Evolutionary conservation across 1,140 invertebrate species (phyloP).

Genomic region (Drosophila takahashii): DNA sequence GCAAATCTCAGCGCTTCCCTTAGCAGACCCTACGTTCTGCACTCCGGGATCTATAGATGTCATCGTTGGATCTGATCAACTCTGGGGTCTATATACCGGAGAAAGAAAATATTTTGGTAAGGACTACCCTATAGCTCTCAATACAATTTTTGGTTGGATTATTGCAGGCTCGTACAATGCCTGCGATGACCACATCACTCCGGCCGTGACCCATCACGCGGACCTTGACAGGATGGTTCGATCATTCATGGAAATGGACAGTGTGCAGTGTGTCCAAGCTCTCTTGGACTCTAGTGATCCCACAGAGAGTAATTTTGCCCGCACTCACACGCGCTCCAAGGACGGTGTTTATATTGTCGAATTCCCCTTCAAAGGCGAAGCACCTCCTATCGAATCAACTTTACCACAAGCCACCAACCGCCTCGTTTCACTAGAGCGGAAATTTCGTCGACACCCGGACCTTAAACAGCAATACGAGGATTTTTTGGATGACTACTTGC

Average conservation of each 20-base stretch:
- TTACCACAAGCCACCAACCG: not conserved
- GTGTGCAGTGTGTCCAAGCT: not conserved
- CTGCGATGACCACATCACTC: too few relatives aligned
- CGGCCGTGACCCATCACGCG: not conserved
- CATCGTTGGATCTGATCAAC: not conserved
- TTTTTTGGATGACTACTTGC: too few relatives aligned
- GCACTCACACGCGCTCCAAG: not conserved
- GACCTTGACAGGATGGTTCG: not conserved
- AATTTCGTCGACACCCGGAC: not conserved
- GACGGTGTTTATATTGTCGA: not conserved
- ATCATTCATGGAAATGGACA: not conserved
- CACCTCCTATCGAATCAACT: not conserved
- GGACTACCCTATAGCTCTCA: too few relatives aligned
- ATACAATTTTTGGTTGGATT: not conserved
- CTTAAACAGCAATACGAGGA: too few relatives aligned
- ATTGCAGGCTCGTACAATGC: not conserved
- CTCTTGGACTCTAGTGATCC: not conserved
- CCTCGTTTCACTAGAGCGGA: not conserved
- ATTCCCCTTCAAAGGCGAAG: not conserved
- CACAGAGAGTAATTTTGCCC: not conserved
- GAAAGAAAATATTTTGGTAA: not conserved
- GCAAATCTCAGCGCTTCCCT: not conserved
- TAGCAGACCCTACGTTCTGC: conserved; percentile 1
- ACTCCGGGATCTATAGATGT: not conserved
- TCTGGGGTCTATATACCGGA: not conserved